Base-by-base conservation (phyloP, 2,797 vertebrate genomes). In the Aplochiton taeniatus region DNA sequence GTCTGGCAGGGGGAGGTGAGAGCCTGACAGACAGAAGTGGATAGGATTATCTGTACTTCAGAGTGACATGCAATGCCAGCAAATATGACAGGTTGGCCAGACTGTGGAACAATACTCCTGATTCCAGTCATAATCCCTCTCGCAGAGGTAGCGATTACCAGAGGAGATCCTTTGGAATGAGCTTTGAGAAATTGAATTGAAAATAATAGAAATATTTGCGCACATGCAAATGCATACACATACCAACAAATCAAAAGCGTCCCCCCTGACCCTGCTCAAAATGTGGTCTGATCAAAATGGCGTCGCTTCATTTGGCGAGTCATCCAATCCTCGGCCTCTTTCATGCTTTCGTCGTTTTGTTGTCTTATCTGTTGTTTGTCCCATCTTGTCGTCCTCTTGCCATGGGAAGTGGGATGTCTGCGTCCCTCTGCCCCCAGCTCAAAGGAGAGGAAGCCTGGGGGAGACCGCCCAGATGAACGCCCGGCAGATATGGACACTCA, bases 401-500 rank as follows among this genome's bases (percentile, higher is more conserved):
- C 79, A 76, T 82, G 74, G 83, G 76, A 31, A 31, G 16, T 67
- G 9, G 43, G 17, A 73, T 82, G 19, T 59, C 73, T 74, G 69
- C 54, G 74, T 79, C 70, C 78, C 79, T 72, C 79, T 74, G 72
- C 52, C 67, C 13, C 65, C 80, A 63, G 31, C 80, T 87, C 84
- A 84, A 87, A 90, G 84, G 59, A 85, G 61, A 87, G 83, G 84
- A 88, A 90, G 67, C 69, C 52, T 44, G 42, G 65, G 70, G 61
- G 73, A 77, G 74, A 81, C 78, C 72, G 67, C 57, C 53, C 67
- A 57, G 65, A n/a, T 9, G 63, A 81, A 81, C 66, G 53, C 61
- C 64, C 80, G 4, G 61, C 78, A 80, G 85, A 83, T 68, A 74
- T 77, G 84, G 31, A 65, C 76, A 74, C 54, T 41, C 20, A 42